Base-by-base conservation (phyloP, 92 coral and sea anemone species). In the Siderastrea radians region DNA sequence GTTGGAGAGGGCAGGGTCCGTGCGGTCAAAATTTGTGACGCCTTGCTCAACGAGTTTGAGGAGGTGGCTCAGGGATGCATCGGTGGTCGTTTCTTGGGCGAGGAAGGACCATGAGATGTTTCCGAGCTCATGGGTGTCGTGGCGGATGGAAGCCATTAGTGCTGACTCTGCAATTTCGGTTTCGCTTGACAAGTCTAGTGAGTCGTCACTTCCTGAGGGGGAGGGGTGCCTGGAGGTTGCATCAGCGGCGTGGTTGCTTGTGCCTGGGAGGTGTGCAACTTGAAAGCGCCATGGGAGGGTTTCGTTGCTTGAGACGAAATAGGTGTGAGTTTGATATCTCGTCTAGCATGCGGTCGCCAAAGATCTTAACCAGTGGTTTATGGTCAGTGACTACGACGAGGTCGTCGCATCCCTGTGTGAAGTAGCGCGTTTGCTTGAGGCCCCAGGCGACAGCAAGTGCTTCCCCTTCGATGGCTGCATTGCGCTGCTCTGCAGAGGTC, bases 391-490 rank as follows among this genome's bases (percentile, higher is more conserved):
- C n/a, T n/a, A n/a, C n/a, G n/a, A n/a, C n/a, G n/a, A n/a, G 64
- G 63, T 90, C 78, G 82, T 90, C 93, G 44, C 90, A 90, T 0
- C 93, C 95, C 52, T 93, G 95, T 14, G 93, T 90, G 84, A 92
- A 92, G 90, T 88, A 89, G 14, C 82, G 67, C 1, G 95, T 85
- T 68, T 93, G 93, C 51, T 93, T 88, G 3, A 89, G 94, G 60
- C 92, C 96, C 96, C 92, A 93, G 68, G 96, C 92, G 8, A 87
- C 90, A 5, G 96, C 94, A 10, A 93, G 87, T 55, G 91, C 93
- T 50, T 93, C 96, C 0, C 96, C 96, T 74, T 90, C 93, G 48
- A 93, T 93, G 43, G 93, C 89, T 2, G 93, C 93, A 60, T 90
- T 90, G 52, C 94, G 86, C 64, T 93, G 90, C 17, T 93, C 94